Conservation (phyloP, 2,888 invertebrate genomes). For the Entomobrya multifasciata region DNA sequence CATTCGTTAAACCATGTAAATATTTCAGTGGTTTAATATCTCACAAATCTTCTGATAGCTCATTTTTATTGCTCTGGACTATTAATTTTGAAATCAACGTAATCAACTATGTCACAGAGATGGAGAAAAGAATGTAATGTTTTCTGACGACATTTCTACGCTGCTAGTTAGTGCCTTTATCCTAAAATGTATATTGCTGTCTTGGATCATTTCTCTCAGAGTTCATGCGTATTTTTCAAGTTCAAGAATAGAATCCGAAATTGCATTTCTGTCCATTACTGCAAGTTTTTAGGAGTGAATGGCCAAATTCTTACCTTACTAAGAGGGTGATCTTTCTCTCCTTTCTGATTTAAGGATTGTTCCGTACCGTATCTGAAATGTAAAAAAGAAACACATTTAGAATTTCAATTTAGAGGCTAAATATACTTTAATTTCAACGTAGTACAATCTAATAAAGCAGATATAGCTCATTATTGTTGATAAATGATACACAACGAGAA, state of each 20-base stretch:
- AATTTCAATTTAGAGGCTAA: no score
- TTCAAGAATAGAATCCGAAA: neutral
- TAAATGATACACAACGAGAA: neutral
- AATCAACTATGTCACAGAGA: neutral
- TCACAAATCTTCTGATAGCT: neutral
- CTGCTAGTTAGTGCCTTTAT: no score
- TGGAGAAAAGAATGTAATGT: no score
- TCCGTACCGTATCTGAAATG: neutral
- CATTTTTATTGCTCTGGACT: conserved; percentile 5
- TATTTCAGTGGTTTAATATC: conserved; percentile 23
- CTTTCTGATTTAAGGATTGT: no score
- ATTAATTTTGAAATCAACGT: conserved; percentile 42
- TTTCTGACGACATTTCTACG: no score
- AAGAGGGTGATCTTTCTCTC: neutral
- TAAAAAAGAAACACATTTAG: conserved; percentile 15
- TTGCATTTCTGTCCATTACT: neutral
- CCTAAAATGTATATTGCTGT: no score
- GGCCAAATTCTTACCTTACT: neutral
- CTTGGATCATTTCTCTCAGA: neutral
- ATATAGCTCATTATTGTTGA: conserved; percentile 34
- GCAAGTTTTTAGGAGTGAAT: neutral
- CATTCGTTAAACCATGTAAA: conserved; percentile 38
- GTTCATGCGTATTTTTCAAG: neutral
- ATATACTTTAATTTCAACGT: neutral
- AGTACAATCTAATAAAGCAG: neutral